Evolutionary conservation across 2,797 vertebrate species (phyloP).

Genomic region (Fistularia tabacaria): DNA sequence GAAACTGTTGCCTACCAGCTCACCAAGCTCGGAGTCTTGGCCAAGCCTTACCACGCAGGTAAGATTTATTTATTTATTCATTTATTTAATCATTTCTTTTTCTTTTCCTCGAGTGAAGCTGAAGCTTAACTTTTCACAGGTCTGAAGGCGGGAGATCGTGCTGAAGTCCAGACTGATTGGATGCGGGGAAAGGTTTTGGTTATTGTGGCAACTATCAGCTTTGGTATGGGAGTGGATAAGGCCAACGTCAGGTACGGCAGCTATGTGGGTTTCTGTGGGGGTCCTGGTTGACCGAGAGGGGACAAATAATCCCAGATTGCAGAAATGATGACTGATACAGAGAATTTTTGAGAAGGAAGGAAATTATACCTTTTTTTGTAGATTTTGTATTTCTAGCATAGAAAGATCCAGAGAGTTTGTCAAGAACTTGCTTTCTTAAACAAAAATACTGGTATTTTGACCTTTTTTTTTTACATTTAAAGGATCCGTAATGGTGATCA

Average conservation of each 20-base stretch:
- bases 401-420: too few relatives aligned
- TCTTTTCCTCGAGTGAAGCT: not conserved
- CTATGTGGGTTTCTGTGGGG: too few relatives aligned
- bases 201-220: slow-evolving; percentile 97
- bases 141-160: slow-evolving; percentile 84
- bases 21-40: slow-evolving; percentile 81
- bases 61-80: slow-evolving; percentile 5
- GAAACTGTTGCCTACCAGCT: slow-evolving; percentile 88
- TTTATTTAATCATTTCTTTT: not conserved
- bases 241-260: slow-evolving; percentile 85
- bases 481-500: too few relatives aligned
- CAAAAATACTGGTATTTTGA: too few relatives aligned
- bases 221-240: slow-evolving; percentile 99
- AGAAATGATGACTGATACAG: too few relatives aligned
- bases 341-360: too few relatives aligned
- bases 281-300: too few relatives aligned
- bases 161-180: slow-evolving; percentile 87
- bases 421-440: too few relatives aligned
- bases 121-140: slow-evolving; percentile 63
- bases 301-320: too few relatives aligned
- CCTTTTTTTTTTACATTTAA: too few relatives aligned
- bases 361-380: too few relatives aligned
- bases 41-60: slow-evolving; percentile 97
- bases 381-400: too few relatives aligned
- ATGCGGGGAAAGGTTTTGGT: slow-evolving; percentile 90